Evolutionary conservation across 2,113 vertebrate species (phyloP).

Genomic region (Galemys pyrenaicus): DNA sequence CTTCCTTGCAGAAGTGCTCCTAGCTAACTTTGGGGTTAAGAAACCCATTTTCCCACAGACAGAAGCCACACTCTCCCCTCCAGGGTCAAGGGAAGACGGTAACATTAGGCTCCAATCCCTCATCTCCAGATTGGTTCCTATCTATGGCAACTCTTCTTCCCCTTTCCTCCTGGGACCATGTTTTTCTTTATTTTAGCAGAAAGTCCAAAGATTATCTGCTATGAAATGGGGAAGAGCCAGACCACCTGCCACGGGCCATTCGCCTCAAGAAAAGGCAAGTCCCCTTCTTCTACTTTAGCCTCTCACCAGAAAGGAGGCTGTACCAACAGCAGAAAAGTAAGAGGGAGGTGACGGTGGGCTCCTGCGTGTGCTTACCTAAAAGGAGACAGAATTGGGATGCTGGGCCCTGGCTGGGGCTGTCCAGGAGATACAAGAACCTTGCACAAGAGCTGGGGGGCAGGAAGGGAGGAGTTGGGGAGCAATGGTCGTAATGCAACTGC

Average conservation of each 20-base stretch:
- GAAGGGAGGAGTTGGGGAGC: too few species aligned
- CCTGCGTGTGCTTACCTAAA: neutral
- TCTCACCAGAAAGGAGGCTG: neutral
- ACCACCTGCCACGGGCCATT: neutral
- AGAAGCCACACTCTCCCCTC: neutral
- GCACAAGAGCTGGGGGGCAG: too few species aligned
- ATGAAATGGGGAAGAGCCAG: neutral
- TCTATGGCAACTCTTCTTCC: neutral
- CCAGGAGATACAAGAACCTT: neutral
- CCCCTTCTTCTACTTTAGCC: neutral
- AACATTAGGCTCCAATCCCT: neutral
- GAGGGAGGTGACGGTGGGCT: neutral
- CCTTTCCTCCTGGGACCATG: neutral
- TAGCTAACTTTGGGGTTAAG: neutral
- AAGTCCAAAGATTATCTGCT: neutral
- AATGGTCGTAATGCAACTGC: accelerated
- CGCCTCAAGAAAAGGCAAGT: neutral
- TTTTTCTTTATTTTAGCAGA: neutral
- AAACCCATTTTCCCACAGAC: neutral
- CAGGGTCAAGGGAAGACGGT: neutral
- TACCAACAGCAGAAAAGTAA: neutral
- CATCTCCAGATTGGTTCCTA: neutral
- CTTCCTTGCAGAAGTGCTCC: neutral
- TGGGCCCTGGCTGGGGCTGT: neutral
- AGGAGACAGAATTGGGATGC: neutral